Evolutionary conservation across 2,113 vertebrate genomes (phyloP), one percentile per base, ranked within the genome.

Genomic region (Trogon melanurus): DNA sequence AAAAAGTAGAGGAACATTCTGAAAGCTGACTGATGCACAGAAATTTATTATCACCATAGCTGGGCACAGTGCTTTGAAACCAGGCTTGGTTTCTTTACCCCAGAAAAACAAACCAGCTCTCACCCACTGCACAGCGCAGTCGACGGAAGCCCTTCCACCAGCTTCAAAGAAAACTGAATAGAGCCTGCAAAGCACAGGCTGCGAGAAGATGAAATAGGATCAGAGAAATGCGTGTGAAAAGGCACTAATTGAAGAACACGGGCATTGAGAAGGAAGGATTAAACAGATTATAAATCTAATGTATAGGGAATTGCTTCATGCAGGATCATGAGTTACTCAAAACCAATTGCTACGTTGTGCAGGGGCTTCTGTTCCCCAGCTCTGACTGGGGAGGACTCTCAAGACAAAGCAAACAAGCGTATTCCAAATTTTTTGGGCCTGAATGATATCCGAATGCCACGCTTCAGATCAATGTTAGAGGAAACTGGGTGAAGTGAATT

Each of bases 211-310:
- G 58, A 95, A 96, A 89, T 56, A 78, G 93, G 58, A 85, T 85
- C 57, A 96, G 58, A 89, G 66, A 80, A 82, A 72, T 38, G 23
- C 3, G 0, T 88, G 88, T 83, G 88, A 93, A 93, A 88, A 95
- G n/a, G 64, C 67, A 74, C 64, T 95, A 88, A 93, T 5, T 95
- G 90, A 91, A 86, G 71, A 78, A 83, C 51, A 88, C 51, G 23
- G 57, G 6, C n/a, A 26, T 5, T 36, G 48, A 93, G 90, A 91
- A 90, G 51, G 79, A 91, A 88, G 82, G 67, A 90, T 93, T 94
- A 85, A 93, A 48, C 27, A 94, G 64, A 70, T 93, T 94, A 88
- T 56, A 88, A 74, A 71, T 41, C 45, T 38, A 13, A 45, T 9
- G 32, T 25, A 30, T 6, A 79, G 57, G 73, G 79, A 81, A 87